These are phyloP conservation scores for Botia almorhae DNA, from an alignment of 2,797 vertebrate genomes.

Conservation along the genomic window DNA sequence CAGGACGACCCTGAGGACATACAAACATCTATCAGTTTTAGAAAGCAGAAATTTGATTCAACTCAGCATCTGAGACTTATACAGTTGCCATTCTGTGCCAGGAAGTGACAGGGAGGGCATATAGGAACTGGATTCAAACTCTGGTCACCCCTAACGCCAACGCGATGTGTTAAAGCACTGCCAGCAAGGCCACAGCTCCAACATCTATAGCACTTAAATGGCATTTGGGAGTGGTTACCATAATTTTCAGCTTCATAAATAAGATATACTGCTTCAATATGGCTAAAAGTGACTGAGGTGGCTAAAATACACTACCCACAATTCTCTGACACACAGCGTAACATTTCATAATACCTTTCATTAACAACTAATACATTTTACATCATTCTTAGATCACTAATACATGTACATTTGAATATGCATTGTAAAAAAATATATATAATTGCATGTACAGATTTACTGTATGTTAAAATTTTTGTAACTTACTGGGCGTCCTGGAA, in stretches of 20 bases:
- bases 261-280: neutral
- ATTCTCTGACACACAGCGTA: too few relatives aligned
- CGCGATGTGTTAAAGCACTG: too few relatives aligned
- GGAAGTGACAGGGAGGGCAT: too few relatives aligned
- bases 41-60: neutral
- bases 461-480: constrained; percentile 22
- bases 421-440: too few relatives aligned
- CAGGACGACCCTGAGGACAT: constrained; percentile 86
- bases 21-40: neutral
- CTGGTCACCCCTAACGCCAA: too few relatives aligned
- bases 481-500: constrained; percentile 91
- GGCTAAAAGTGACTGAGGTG: neutral
- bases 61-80: neutral
- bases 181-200: too few relatives aligned
- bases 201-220: neutral
- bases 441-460: constrained; percentile 1
- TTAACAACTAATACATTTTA: too few relatives aligned
- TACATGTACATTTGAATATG: neutral
- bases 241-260: neutral
- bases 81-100: too few relatives aligned
- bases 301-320: neutral
- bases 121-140: too few relatives aligned
- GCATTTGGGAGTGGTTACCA: neutral
- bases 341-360: too few relatives aligned
- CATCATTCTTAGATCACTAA: neutral